Evolutionary conservation across 1,140 invertebrate genomes (phyloP).

Genomic region (Carposina sasakii): DNA sequence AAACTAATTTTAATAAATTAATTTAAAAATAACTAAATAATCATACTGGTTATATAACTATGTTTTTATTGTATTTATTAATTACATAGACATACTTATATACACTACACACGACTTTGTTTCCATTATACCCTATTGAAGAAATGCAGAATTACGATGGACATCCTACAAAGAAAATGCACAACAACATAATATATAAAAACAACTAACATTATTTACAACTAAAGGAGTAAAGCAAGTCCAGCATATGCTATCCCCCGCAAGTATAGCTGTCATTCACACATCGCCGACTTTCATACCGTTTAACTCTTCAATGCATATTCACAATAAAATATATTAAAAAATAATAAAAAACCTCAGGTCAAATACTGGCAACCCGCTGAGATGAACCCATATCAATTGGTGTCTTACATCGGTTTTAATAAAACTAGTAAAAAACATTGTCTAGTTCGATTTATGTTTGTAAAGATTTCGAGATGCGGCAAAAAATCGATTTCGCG

Average conservation of each 20-base stretch:
- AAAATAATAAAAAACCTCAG: conserved; percentile 13
- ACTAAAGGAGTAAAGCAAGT: no score
- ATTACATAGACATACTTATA: no score
- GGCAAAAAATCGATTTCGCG: conserved; percentile 5
- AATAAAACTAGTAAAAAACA: conserved; percentile 13
- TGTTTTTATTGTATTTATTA: no score
- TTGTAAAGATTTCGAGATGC: background rate
- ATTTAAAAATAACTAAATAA: no score
- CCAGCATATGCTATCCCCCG: background rate
- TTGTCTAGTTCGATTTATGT: background rate
- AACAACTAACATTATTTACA: no score
- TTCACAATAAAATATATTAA: conserved; percentile 33
- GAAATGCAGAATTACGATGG: no score
- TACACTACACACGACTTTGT: no score
- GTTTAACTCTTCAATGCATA: conserved; percentile 33
- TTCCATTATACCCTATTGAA: no score
- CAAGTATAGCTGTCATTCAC: conserved; percentile 30
- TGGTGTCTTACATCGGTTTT: conserved; percentile 17
- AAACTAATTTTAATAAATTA: no score
- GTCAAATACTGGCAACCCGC: conserved; percentile 27
- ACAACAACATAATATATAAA: no score
- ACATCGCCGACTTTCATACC: conserved; percentile 30
- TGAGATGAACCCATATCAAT: conserved; percentile 40
- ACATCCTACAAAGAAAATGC: no score
- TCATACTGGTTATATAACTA: no score